Conservation (phyloP, 2,113 vertebrate species). For the Dicaeum eximium region DNA sequence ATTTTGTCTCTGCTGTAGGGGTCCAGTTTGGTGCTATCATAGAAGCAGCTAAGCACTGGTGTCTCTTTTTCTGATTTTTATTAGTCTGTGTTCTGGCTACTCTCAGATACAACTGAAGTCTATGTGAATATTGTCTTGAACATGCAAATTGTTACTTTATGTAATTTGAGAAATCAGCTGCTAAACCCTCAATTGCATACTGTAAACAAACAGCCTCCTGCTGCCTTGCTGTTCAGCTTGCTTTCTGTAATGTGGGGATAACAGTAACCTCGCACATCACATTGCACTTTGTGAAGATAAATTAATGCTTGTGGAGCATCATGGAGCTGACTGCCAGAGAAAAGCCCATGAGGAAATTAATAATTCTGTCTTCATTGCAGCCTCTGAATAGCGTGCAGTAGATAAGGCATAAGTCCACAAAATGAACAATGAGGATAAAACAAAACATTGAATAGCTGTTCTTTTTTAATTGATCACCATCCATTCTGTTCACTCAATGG, state of each 20-base stretch:
- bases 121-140: background rate
- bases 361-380: conserved; percentile 49
- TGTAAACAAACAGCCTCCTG: background rate
- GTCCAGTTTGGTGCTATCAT: background rate
- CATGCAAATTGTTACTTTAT: background rate
- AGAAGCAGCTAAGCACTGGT: background rate
- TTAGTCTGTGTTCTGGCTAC: background rate
- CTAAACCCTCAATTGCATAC: fast-evolving
- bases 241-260: background rate
- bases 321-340: background rate
- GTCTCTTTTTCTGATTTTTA: background rate
- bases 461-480: conserved; percentile 47
- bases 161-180: background rate
- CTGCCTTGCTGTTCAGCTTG: background rate
- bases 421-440: conserved; percentile 40
- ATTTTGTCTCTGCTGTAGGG: background rate
- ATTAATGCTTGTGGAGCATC: conserved; percentile 10
- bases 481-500: background rate
- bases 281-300: conserved; percentile 10
- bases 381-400: background rate
- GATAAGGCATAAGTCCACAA: conserved; percentile 45
- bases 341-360: conserved; percentile 53
- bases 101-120: background rate
- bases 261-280: background rate
- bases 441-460: conserved; percentile 39